Conservation (phyloP, 2,113 vertebrate species). For the Aramus guarauna region DNA sequence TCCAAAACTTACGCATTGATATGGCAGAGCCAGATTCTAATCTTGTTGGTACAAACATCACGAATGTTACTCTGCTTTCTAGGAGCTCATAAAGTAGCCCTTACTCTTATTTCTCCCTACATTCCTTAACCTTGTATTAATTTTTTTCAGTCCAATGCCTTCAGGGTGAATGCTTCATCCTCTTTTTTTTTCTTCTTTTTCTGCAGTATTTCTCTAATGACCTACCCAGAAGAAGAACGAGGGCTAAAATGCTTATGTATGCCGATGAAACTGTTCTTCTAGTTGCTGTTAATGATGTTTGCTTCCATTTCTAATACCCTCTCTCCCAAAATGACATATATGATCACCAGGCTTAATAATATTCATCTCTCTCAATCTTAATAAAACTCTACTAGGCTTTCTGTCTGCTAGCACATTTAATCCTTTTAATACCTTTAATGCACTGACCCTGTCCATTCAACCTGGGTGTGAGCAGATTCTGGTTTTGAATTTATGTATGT, state of each 20-base stretch:
- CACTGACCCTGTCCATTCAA: conserved; percentile 10
- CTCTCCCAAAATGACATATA: conserved; percentile 33
- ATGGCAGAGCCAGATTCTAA: neutral
- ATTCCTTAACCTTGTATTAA: neutral
- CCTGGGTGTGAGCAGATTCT: neutral
- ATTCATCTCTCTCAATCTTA: conserved; percentile 53
- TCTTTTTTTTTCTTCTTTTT: neutral
- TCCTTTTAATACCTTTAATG: conserved; percentile 39
- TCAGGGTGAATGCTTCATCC: neutral
- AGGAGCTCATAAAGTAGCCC: neutral
- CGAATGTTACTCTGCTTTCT: neutral
- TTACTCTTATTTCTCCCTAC: neutral
- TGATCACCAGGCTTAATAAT: conserved; percentile 37
- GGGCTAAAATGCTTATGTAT: conserved; percentile 50
- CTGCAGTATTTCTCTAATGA: neutral
- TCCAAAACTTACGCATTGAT: neutral
- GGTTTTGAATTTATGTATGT: neutral
- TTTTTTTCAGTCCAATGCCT: neutral
- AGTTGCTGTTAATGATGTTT: conserved; percentile 43
- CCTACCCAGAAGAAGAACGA: neutral
- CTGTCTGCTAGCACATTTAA: conserved; percentile 30
- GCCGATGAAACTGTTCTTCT: conserved; percentile 21
- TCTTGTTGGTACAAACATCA: neutral
- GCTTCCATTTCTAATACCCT: conserved; percentile 39
- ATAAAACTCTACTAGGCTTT: conserved; percentile 24